Evolutionary conservation across 2,113 vertebrate genomes (phyloP), one percentile per base, ranked within the genome.

Genomic region (Malurus melanocephalus): DNA sequence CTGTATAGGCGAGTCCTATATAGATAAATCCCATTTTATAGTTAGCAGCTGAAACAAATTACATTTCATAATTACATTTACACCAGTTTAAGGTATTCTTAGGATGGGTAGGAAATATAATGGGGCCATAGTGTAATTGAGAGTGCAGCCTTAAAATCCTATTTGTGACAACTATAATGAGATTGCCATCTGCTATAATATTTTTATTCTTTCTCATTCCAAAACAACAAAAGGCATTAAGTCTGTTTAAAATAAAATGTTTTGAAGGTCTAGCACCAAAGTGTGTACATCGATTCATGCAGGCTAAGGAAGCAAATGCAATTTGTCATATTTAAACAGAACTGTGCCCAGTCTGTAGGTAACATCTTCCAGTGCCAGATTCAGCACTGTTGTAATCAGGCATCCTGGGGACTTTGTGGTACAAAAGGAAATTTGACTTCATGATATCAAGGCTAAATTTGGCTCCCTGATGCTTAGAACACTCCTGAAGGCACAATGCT

Each of bases 351-450:
- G 74, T 88, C 90, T 86, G 86, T 86, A 90, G 86, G 92, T 93
- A 90, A 59, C 60, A 60, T 74, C 88, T 92, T 91, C 86, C 69
- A 60, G 48, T 95, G 93, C 92, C 92, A 93, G 74, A 72, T 94
- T 91, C 80, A 80, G 56, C 79, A 6, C 92, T 88, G 92, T 89
- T 85, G 89, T 94, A 89, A 87, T 77, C 91, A 66, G 88, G 86
- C 69, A 33, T 94, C 92, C 87, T 78, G 75, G 81, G 81, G 94
- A 69, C 32, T 89, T 66, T 12, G 33, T 89, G 89, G 61, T 89
- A 88, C 88, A 78, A 93, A 83, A 87, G 91, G 93, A 94, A 94
- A 92, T 91, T 85, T 95, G 87, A 85, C 75, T 92, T 87, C 85
- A 75, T 83, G 88, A 57, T 87, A 85, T 46, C 73, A 79, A 79